These are phyloP conservation scores for Temnothorax curvispinosus DNA, from an alignment of 1,140 invertebrate genomes.

Conservation along the genomic window DNA sequence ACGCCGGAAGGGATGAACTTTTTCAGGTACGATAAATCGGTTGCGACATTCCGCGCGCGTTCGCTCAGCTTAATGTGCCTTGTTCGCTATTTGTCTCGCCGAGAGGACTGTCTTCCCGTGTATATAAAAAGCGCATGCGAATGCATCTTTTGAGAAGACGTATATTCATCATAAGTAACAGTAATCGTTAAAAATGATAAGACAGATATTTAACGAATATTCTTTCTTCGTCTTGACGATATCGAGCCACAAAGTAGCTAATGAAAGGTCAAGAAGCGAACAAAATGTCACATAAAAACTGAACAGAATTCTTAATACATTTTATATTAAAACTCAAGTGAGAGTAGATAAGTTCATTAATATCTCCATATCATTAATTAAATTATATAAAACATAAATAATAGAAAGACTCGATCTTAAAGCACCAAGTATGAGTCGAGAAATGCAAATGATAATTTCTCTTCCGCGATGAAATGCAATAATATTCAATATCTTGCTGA, in stretches of 20 bases:
- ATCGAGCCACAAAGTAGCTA: background rate
- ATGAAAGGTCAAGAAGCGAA: background rate
- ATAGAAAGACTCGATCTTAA: background rate
- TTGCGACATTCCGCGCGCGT: background rate
- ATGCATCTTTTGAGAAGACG: background rate
- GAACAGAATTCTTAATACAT: background rate
- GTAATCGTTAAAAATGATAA: background rate
- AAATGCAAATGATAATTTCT: background rate
- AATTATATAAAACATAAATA: background rate
- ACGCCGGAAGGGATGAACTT: slow-evolving; percentile 25
- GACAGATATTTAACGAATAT: background rate
- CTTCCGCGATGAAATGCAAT: background rate
- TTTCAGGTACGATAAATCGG: slow-evolving; percentile 1
- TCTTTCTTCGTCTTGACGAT: background rate
- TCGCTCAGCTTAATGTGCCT: slow-evolving; percentile 6
- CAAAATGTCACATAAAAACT: background rate
- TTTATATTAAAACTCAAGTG: too few relatives aligned
- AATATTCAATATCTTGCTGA: background rate
- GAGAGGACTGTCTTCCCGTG: background rate
- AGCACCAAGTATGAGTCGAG: background rate
- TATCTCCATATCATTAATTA: background rate
- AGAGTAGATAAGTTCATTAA: too few relatives aligned
- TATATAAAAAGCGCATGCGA: background rate
- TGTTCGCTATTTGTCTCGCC: slow-evolving; percentile 32
- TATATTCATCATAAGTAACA: slow-evolving; percentile 8